Percentiles rank a stretch among this genome's conserved stretches.
Conservation (phyloP, 2,113 vertebrate genomes). For the Campylorhamphus procurvoides region DNA sequence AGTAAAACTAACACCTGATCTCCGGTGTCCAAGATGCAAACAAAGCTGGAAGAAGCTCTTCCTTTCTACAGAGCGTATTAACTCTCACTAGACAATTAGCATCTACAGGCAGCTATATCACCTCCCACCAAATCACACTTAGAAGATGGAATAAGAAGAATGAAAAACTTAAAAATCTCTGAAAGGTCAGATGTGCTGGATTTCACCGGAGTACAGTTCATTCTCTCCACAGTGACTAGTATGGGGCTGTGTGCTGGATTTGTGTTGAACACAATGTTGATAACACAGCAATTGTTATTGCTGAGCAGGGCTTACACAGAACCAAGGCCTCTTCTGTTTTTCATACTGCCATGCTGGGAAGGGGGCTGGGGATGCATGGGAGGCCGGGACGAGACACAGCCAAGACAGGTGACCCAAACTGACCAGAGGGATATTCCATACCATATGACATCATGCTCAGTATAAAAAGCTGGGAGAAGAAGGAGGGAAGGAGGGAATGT, state of each 20-base stretch:
- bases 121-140: background rate
- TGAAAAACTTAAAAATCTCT: background rate
- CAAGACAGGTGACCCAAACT: background rate
- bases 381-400: background rate
- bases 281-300: rapidly evolving
- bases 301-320: background rate
- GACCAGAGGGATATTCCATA: background rate
- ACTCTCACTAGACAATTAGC: background rate
- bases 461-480: too few species aligned
- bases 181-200: background rate
- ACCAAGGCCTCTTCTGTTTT: background rate
- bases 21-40: slow-evolving; percentile 1
- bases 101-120: background rate
- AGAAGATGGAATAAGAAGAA: background rate
- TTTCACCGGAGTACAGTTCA: background rate
- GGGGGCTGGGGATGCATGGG: rapidly evolving
- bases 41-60: background rate
- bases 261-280: background rate
- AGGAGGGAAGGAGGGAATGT: background rate
- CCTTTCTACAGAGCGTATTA: background rate
- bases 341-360: rapidly evolving
- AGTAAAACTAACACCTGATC: slow-evolving; percentile 16
- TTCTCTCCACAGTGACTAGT: background rate
- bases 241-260: background rate
- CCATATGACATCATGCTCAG: background rate